Evolutionary conservation across 2,797 vertebrate species (phyloP).

Genomic region (Phrynocephalus forsythii): DNA sequence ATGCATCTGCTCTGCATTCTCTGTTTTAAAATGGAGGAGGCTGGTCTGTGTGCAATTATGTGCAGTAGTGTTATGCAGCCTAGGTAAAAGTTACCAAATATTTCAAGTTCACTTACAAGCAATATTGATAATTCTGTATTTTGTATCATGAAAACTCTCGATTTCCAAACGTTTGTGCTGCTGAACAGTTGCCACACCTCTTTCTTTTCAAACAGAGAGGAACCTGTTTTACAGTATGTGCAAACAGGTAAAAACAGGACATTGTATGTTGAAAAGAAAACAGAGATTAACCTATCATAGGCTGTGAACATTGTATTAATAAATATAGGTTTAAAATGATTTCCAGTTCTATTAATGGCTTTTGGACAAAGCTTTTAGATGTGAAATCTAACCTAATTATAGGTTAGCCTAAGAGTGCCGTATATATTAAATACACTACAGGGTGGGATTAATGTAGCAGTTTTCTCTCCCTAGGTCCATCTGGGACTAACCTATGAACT

Average conservation of each 20-base stretch:
- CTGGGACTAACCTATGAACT: conserved; percentile 69
- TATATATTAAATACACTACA: conserved; percentile 22
- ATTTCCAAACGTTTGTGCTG: neutral
- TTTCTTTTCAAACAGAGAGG: neutral
- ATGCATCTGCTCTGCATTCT: neutral
- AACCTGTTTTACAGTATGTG: neutral
- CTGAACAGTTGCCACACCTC: neutral
- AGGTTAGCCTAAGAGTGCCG: neutral
- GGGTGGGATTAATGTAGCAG: conserved; percentile 55
- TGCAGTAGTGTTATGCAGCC: neutral
- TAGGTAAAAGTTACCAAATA: neutral
- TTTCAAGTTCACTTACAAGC: neutral
- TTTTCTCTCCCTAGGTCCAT: conserved; percentile 62
- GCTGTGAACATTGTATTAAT: conserved; percentile 38
- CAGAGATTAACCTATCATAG: conserved; percentile 12
- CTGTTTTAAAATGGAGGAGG: neutral
- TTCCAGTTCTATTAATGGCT: conserved; percentile 29
- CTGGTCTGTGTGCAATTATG: neutral
- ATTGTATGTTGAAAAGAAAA: neutral
- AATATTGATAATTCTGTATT: neutral
- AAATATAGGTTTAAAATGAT: conserved; percentile 30
- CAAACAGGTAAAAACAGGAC: neutral
- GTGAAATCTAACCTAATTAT: neutral
- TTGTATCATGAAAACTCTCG: neutral
- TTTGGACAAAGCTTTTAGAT: neutral